Evolutionary conservation across 30 jellyfish, hydroid and myxozoan species (phyloP).

Genomic region (Phacellophora camtschatica): DNA sequence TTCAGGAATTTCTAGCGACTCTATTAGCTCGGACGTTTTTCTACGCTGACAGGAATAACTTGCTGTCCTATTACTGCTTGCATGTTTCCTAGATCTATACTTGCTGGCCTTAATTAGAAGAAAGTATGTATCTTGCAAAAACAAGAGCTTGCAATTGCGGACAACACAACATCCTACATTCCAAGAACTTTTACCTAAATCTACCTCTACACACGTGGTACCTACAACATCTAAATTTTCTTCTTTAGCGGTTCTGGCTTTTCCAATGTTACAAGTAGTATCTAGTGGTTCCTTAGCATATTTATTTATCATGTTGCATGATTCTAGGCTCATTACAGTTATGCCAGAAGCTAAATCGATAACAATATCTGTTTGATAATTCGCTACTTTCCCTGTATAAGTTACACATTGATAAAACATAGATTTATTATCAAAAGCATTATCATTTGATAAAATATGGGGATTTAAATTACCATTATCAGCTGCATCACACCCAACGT

Average conservation of each 20-base stretch:
- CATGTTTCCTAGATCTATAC: background rate
- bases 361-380: conserved; percentile 17
- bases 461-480: background rate
- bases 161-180: background rate
- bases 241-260: conserved; percentile 18
- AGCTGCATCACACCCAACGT: conserved; percentile 30
- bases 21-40: background rate
- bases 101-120: conserved; percentile 14
- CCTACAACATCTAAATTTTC: conserved; percentile 1
- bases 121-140: conserved; percentile 22
- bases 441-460: background rate
- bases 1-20: background rate
- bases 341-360: conserved; percentile 52
- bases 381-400: background rate
- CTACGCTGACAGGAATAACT: background rate
- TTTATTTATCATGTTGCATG: background rate
- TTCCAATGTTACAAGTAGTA: background rate
- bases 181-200: conserved; percentile 13
- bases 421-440: background rate
- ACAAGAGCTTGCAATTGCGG: conserved; percentile 3
- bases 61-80: background rate
- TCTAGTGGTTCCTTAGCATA: background rate
- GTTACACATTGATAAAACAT: conserved; percentile 25
- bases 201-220: conserved; percentile 30
- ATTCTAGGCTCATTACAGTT: conserved; percentile 2